Evolutionary conservation across 2,113 vertebrate species (phyloP), one percentile per base, ranked within the genome.

Genomic region (Prochilodus magdalenae): DNA sequence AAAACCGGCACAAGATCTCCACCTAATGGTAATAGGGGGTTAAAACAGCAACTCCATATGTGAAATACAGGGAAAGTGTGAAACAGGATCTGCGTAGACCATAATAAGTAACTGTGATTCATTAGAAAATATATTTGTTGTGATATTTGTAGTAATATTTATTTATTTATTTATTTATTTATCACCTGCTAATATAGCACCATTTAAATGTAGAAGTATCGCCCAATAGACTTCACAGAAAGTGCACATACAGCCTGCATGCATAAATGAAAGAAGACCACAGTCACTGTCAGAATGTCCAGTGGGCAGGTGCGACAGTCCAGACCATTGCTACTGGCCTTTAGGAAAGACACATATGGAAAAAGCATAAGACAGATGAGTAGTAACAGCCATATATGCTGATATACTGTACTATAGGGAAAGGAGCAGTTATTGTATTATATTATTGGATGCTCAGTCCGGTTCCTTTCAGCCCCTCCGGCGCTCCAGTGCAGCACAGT

Each of bases 401-500:
- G 22, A 70, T n/a, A 70, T 44, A 24, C 18, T 67, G 27, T 22
- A 57, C 53, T 3, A 20, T 20, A 33, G 18, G 33, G 33, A 40
- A 10, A 44, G 4, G 40, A 1, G 40, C 40, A 44, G 40, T 44
- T 1, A 8, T 66, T 16, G 1, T 29, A 0, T 6, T 29, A 7
- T 13, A 22, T 55, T 6, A 55, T 4, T 3, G 2, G 49, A 6
- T 14, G 18, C 20, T 7, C 53, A 55, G 53, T 55, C 20, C 20
- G 20, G 33, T 5, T 44, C 33, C 18, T 3, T 10, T 86, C 82
- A 85, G 24, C 15, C 59, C 85, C 77, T 59, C 26, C 57, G 71
- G 40, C 29, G 75, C 51, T 90, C 89, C 77, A 93, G 79, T 0
- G 78, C 86, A 33, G 83, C 84, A 76, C 92, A 92, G 88, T 92